phyloP scores from a whole-genome alignment of 2,888 invertebrate genomes.

The Antheraea yamamai region DNA sequence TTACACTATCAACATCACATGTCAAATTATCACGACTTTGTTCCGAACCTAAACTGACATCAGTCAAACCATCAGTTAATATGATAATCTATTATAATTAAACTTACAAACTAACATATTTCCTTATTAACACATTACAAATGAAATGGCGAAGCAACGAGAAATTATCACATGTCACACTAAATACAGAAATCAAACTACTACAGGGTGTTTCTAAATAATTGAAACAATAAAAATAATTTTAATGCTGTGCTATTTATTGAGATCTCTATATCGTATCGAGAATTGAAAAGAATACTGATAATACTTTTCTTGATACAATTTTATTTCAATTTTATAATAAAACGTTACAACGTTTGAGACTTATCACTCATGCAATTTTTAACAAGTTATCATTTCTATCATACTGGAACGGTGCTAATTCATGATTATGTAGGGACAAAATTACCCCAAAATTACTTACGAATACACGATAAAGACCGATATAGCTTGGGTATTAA shows the following conservation, averaged over 20 bases:
- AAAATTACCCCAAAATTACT: no score
- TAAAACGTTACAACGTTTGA: not conserved
- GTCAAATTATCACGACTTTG: conserved; percentile 8
- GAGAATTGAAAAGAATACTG: conserved; percentile 8
- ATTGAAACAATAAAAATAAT: not conserved
- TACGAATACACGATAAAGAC: not conserved
- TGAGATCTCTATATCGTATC: not conserved
- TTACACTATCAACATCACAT: conserved; percentile 12
- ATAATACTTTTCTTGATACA: not conserved
- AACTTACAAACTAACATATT: not conserved
- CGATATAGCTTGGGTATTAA: not conserved
- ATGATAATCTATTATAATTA: not conserved
- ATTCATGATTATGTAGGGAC: not conserved
- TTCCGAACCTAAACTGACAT: not conserved
- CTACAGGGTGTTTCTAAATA: conserved; percentile 3
- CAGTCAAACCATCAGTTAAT: conserved; percentile 1
- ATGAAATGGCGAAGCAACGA: conserved; percentile 11
- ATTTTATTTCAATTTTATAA: not conserved
- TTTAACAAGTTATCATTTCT: not conserved
- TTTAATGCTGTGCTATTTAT: not conserved
- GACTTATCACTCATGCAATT: not conserved
- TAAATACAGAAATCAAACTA: not conserved
- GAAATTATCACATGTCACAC: not conserved
- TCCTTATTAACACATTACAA: not conserved
- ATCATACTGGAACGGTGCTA: not conserved